These are phyloP conservation scores for Phyto melanocephala DNA, from an alignment of 2,888 invertebrate species.

Conservation along the genomic window DNA sequence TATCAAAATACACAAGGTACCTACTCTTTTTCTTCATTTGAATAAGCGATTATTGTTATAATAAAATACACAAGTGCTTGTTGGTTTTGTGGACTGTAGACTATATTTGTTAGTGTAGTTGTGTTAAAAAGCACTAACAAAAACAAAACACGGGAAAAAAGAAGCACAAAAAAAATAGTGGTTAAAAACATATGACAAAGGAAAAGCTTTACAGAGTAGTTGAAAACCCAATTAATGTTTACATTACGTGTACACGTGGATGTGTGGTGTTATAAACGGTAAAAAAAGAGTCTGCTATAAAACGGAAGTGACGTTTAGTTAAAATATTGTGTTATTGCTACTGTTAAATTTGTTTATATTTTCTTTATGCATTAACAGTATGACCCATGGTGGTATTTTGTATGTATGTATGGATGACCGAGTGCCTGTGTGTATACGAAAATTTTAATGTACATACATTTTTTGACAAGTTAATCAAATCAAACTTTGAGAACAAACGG, in stretches of 20 bases:
- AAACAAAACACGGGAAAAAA: background rate
- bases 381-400: slow-evolving; percentile 3
- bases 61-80: slow-evolving; percentile 42
- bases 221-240: background rate
- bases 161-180: background rate
- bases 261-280: background rate
- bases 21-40: background rate
- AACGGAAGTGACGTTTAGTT: slow-evolving; percentile 50
- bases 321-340: background rate
- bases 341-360: background rate
- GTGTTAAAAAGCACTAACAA: slow-evolving; percentile 6
- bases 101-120: slow-evolving; percentile 26
- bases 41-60: background rate
- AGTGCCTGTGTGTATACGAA: background rate
- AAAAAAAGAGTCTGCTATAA: slow-evolving; percentile 3
- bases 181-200: background rate
- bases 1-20: background rate
- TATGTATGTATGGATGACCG: background rate
- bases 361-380: background rate
- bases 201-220: background rate
- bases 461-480: slow-evolving; percentile 41
- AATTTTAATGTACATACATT: background rate
- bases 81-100: slow-evolving; percentile 38
- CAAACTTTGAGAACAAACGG: background rate
- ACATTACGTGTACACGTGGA: background rate